Evolutionary conservation across 1,140 invertebrate species (phyloP), one percentile per base, ranked within the genome.

Genomic region (Apis dorsata): DNA sequence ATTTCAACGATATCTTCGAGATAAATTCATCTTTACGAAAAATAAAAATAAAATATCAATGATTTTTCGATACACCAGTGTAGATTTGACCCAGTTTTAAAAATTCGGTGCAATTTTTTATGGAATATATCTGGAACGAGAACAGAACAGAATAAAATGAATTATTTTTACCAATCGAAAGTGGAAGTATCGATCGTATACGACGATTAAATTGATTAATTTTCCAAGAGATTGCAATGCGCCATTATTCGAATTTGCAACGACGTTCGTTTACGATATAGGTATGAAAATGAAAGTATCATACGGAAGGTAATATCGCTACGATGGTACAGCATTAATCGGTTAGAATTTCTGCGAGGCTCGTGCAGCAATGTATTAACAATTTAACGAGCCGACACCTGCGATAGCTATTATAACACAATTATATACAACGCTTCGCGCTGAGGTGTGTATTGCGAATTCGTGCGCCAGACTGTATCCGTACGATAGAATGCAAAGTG

Each of bases 351-450:
- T 89, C 81, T 63, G 79, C 85, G 57, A 68, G 44, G 49, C 71
- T 80, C 81, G 85, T 83, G 80, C 76, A 81, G 85, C 87, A 87
- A 89, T 81, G 88, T 88, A 91, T 92, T 90, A 86, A 90, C 90
- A 92, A 92, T 92, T 92, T 92, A 92, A 92, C 91, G 91, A 85
- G 83, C 84, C 90, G 85, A 85, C 90, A 92, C 90, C 91, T 92
- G 92, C 91, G 88, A 90, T 90, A 89, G 89, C 88, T 91, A 91
- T 93, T 92, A 92, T 91, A 92, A 91, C 90, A 92, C 90, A 91
- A 92, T 93, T 92, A 90, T 89, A 90, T 85, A 87, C 83, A 85
- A 66, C 81, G 71, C n/a, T 66, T 75, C 55, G 73, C 11, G 51
- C 17, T n/a, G 63, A 55, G 34, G 59, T 21, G 49, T 74, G 79